phyloP scores from a whole-genome alignment of 53 echinoderm and acorn worm genomes.

The Mesocentrotus franciscanus region DNA sequence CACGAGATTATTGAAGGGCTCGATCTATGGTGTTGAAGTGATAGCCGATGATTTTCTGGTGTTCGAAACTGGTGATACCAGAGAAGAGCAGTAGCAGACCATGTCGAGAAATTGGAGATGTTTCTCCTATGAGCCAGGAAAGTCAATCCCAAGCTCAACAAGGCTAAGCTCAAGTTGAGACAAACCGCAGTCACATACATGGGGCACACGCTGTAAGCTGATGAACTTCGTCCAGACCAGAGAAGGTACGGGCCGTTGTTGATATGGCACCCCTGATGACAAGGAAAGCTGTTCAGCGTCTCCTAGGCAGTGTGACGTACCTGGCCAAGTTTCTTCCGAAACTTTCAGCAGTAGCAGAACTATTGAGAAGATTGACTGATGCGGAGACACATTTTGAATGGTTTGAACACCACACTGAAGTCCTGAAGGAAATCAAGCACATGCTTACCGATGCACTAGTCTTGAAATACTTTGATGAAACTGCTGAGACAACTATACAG shows the following conservation, averaged over 20 bases:
- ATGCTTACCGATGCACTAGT: slow-evolving; percentile 71
- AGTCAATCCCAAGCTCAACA: slow-evolving; percentile 48
- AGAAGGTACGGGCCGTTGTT: slow-evolving; percentile 66
- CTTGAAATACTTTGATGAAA: slow-evolving; percentile 71
- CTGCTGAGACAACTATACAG: slow-evolving; percentile 60
- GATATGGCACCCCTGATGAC: slow-evolving; percentile 60
- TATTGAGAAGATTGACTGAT: slow-evolving; percentile 65
- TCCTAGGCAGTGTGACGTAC: slow-evolving; percentile 72
- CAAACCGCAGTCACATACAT: slow-evolving; percentile 55
- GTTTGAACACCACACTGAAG: slow-evolving; percentile 65
- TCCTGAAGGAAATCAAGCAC: slow-evolving; percentile 55
- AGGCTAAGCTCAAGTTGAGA: background rate
- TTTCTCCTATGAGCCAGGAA: slow-evolving; percentile 53
- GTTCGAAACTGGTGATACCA: slow-evolving; percentile 53
- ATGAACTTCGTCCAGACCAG: slow-evolving; percentile 72
- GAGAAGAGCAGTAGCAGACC: slow-evolving; percentile 46
- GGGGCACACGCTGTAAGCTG: slow-evolving; percentile 63
- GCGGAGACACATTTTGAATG: slow-evolving; percentile 69
- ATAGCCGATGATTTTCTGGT: slow-evolving; percentile 58
- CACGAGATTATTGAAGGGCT: slow-evolving; percentile 46
- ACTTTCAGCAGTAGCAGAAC: slow-evolving; percentile 64
- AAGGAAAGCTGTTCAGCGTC: slow-evolving; percentile 67
- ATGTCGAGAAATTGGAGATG: slow-evolving; percentile 39
- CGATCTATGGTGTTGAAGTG: slow-evolving; percentile 16
- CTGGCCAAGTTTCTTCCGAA: slow-evolving; percentile 73